Evolutionary conservation across 2,113 vertebrate genomes (phyloP).

Genomic region (Microcebus jonahi): DNA sequence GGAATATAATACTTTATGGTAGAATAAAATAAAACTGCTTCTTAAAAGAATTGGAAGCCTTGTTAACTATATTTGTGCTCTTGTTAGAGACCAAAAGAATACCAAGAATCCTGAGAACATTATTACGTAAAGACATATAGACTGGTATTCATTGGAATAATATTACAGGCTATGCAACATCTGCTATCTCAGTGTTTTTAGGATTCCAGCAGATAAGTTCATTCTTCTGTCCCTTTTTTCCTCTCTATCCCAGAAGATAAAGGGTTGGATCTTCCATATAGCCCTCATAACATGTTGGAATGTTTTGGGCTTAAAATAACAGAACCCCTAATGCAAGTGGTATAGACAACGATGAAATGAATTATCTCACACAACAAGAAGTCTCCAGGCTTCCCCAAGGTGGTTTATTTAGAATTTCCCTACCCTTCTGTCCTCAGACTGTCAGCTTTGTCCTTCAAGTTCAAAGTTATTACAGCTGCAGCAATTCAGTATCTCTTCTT

Average conservation of each 20-base stretch:
- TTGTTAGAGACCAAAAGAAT: background rate
- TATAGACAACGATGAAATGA: background rate
- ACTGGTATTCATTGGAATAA: background rate
- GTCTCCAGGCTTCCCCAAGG: background rate
- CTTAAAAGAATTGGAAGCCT: conserved; percentile 13
- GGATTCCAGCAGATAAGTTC: background rate
- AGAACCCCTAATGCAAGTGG: background rate
- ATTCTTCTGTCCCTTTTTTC: background rate
- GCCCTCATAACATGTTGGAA: background rate
- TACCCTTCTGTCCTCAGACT: background rate
- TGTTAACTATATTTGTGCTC: background rate
- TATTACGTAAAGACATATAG: background rate
- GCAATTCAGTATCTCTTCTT: background rate
- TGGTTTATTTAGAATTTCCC: background rate
- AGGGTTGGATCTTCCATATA: background rate
- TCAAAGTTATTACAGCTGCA: background rate
- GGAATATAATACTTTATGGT: background rate
- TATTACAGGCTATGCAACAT: background rate
- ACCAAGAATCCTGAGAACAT: background rate
- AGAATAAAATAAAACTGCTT: conserved; percentile 27
- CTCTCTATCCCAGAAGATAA: background rate
- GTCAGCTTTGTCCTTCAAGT: background rate
- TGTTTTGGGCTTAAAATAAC: background rate
- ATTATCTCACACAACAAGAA: background rate
- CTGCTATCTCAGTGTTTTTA: background rate